phyloP scores from a whole-genome alignment of 2,888 invertebrate species.

The Zonitis immaculata region DNA sequence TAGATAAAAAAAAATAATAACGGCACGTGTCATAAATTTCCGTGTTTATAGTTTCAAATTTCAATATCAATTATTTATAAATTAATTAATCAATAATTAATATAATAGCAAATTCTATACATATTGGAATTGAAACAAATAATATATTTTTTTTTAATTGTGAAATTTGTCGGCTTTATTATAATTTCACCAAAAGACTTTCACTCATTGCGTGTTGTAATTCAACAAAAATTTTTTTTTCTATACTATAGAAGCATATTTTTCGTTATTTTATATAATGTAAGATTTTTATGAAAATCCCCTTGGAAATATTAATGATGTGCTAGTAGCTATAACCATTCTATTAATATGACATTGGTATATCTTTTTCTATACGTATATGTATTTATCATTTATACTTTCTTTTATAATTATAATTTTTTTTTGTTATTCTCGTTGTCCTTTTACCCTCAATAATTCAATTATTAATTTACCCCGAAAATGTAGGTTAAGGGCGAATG shows the following conservation, averaged over 20 bases:
- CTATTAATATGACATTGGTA: neutral
- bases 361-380: neutral
- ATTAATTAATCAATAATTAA: neutral
- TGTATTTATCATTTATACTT: too few relatives aligned
- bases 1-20: neutral
- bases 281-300: too few relatives aligned
- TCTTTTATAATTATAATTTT: too few relatives aligned
- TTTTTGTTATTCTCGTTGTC: neutral
- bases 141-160: too few relatives aligned
- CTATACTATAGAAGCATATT: too few relatives aligned
- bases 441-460: slow-evolving; percentile 18
- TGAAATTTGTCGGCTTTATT: slow-evolving; percentile 18
- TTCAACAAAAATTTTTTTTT: too few relatives aligned
- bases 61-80: slow-evolving; percentile 12
- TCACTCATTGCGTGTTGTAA: slow-evolving; percentile 19
- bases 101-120: slow-evolving; percentile 13
- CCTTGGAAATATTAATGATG: neutral
- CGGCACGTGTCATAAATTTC: slow-evolving; percentile 9
- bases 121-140: neutral
- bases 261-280: too few relatives aligned
- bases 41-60: slow-evolving; percentile 13
- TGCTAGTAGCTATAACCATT: neutral
- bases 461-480: slow-evolving; percentile 17
- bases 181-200: slow-evolving; percentile 21
- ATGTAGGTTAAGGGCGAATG: slow-evolving; percentile 17